phyloP scores from a whole-genome alignment of 2,888 invertebrate species.

The Drosophila merina region DNA sequence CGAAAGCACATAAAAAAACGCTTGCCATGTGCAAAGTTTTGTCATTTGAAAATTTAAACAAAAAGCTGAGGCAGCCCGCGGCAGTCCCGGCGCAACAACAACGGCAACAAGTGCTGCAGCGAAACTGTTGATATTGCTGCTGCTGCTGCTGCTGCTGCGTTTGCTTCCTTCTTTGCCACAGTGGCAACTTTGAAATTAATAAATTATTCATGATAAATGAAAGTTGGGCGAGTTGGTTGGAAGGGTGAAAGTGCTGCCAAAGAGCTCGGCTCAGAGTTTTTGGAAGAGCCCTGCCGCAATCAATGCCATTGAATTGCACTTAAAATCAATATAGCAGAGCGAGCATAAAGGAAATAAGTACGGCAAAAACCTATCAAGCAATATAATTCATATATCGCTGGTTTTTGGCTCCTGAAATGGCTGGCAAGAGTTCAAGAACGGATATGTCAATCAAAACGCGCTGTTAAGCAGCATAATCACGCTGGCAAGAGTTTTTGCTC shows the following conservation, averaged over 20 bases:
- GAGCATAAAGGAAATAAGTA: constrained; percentile 3
- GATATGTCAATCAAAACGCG: constrained; percentile 58
- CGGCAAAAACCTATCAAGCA: background rate
- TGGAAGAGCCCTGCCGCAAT: constrained; percentile 15
- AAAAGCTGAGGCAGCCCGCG: constrained; percentile 53
- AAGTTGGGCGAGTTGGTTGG: constrained; percentile 32
- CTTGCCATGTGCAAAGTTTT: constrained; percentile 63
- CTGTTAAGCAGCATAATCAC: constrained; percentile 60
- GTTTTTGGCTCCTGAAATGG: constrained; percentile 6
- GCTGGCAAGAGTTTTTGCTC: constrained; percentile 34
- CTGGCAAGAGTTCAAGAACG: constrained; percentile 41
- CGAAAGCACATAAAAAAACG: constrained; percentile 55
- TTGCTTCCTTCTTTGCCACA: constrained; percentile 31
- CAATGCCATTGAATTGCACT: constrained; percentile 20
- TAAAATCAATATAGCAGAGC: constrained; percentile 40
- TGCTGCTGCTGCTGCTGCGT: background rate
- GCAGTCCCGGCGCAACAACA: constrained; percentile 29
- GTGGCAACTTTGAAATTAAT: constrained; percentile 56
- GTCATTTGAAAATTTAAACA: constrained; percentile 76
- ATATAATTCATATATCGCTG: background rate
- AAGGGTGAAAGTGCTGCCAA: background rate
- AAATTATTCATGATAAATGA: constrained; percentile 54
- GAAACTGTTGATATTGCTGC: constrained; percentile 8
- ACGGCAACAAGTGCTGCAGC: constrained; percentile 28
- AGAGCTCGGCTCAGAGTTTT: constrained; percentile 14